Conservation (phyloP, 2,797 vertebrate species). For the Hapalemur alaotrensis region DNA sequence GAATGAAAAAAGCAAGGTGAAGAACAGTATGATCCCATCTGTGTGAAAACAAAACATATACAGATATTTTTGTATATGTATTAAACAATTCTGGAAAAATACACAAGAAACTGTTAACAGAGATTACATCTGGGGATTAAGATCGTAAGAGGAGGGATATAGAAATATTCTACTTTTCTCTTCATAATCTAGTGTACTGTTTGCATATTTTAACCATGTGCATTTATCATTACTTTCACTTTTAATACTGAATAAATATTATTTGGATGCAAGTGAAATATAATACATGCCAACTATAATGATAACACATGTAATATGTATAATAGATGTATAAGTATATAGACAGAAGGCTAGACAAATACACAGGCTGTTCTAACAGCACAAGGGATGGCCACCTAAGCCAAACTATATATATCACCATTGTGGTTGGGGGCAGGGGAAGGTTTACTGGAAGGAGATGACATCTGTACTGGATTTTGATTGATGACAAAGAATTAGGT, state of each 20-base stretch:
- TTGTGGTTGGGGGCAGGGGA: neutral
- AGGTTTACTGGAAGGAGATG: neutral
- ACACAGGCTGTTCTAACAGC: neutral
- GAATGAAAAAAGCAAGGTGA: neutral
- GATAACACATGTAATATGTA: neutral
- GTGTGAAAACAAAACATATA: conserved; percentile 18
- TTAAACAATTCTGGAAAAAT: conserved; percentile 17
- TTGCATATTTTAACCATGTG: neutral
- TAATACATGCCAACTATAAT: neutral
- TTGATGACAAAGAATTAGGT: neutral
- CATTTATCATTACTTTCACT: neutral
- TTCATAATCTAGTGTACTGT: neutral
- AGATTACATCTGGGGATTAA: neutral
- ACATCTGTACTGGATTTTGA: neutral
- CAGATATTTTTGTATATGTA: neutral
- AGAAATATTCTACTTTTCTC: neutral
- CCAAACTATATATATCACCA: neutral
- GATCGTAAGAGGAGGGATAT: neutral
- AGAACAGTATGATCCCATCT: neutral
- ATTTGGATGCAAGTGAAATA: neutral
- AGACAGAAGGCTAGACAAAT: neutral
- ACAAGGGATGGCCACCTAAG: neutral
- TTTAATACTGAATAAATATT: conserved; percentile 3
- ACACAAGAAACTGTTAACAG: neutral
- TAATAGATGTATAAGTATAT: neutral